Evolutionary conservation across 2,113 vertebrate species (phyloP).

Genomic region (Rhagologus leucostigma): DNA sequence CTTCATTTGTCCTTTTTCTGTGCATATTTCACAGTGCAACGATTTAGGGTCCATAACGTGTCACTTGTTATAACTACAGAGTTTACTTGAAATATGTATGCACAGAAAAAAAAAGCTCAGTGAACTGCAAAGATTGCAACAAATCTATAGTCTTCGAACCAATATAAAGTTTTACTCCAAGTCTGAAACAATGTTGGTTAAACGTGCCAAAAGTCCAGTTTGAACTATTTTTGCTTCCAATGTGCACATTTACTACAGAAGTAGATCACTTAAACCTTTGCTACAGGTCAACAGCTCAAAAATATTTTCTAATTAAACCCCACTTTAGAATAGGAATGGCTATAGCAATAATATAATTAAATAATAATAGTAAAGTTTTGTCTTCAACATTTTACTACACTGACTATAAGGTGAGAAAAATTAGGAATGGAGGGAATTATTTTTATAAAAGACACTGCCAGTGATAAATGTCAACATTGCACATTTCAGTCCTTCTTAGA

Average conservation of each 20-base stretch:
- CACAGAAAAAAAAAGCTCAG: constrained; percentile 63
- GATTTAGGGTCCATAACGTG: constrained; percentile 79
- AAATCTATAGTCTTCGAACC: constrained; percentile 53
- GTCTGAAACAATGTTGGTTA: constrained; percentile 55
- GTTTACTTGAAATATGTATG: constrained; percentile 77
- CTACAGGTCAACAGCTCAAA: neutral
- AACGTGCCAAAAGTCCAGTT: neutral
- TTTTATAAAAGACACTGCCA: neutral
- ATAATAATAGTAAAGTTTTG: neutral
- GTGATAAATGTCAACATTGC: neutral
- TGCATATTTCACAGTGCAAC: constrained; percentile 79
- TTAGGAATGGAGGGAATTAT: neutral
- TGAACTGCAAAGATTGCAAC: constrained; percentile 75
- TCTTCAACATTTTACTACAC: neutral
- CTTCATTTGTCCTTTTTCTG: constrained; percentile 78
- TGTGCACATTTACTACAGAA: neutral
- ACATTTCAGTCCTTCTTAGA: neutral
- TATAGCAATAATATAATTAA: neutral
- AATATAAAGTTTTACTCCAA: constrained; percentile 65
- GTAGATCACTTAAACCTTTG: neutral
- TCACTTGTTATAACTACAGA: constrained; percentile 75
- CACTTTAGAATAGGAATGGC: neutral
- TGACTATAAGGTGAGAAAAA: neutral
- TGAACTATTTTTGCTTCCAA: neutral
- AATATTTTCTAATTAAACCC: neutral